Evolutionary conservation across 1,140 invertebrate genomes (phyloP).

Genomic region (Hylyphantes graminicola): DNA sequence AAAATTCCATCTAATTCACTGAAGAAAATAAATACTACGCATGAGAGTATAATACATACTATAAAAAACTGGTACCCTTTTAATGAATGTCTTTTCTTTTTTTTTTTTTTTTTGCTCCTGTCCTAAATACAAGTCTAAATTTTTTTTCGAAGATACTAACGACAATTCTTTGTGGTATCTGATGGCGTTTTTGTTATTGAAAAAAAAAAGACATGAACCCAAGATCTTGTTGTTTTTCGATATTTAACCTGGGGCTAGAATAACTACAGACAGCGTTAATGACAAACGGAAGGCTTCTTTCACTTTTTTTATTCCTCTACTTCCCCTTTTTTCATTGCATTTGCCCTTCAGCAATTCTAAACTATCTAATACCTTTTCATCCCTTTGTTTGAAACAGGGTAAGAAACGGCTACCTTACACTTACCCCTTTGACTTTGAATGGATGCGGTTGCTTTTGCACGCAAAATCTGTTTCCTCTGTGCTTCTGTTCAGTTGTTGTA

Average conservation of each 20-base stretch:
- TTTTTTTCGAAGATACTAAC: no score
- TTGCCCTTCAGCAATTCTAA: constrained; percentile 6
- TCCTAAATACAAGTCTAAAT: no score
- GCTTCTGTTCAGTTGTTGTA: no score
- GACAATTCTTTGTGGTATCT: no score
- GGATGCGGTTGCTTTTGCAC: constrained; percentile 1
- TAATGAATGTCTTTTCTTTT: no score
- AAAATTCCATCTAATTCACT: no score
- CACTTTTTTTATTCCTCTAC: constrained; percentile 17
- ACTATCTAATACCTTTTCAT: constrained; percentile 25
- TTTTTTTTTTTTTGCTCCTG: no score
- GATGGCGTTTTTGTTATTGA: background rate
- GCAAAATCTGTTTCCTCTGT: constrained; percentile 18
- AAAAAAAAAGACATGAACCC: constrained; percentile 20
- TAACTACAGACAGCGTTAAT: constrained; percentile 24
- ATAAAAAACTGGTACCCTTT: no score
- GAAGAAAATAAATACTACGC: no score
- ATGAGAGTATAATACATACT: no score
- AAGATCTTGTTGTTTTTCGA: constrained; percentile 22
- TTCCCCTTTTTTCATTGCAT: constrained; percentile 7
- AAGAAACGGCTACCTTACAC: constrained; percentile 13
- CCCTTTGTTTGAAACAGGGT: constrained; percentile 25
- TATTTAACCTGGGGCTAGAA: background rate
- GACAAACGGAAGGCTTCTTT: constrained; percentile 31
- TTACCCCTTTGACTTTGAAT: constrained; percentile 39